Percentiles rank a stretch among this genome's conserved stretches.
These are phyloP conservation scores for Aquatica leii DNA, from an alignment of 2,888 invertebrate species.

Conservation along the genomic window DNA sequence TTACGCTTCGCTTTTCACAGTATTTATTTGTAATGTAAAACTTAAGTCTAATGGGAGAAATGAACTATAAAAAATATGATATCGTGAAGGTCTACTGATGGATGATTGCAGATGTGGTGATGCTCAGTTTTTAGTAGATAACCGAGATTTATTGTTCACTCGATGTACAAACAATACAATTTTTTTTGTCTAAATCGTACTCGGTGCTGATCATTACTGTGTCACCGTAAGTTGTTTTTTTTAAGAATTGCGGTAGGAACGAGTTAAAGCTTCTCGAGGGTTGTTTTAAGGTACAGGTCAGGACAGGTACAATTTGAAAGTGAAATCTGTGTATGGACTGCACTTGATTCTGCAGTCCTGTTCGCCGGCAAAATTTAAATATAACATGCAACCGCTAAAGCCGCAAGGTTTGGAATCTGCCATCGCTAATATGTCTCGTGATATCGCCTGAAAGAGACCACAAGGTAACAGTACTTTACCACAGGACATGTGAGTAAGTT, in stretches of 20 bases:
- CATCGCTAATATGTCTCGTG: constrained; percentile 80
- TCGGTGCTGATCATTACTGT: constrained; percentile 86
- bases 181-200: constrained; percentile 86
- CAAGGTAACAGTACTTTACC: constrained; percentile 88
- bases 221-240: constrained; percentile 81
- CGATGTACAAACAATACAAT: constrained; percentile 74
- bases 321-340: constrained; percentile 85
- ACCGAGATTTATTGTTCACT: constrained; percentile 21
- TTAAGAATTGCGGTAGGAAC: constrained; percentile 86
- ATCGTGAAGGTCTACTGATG: constrained; percentile 28
- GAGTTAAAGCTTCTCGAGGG: constrained; percentile 86
- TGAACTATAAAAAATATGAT: constrained; percentile 24
- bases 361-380: constrained; percentile 81
- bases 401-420: constrained; percentile 93
- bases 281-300: constrained; percentile 87
- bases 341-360: constrained; percentile 75
- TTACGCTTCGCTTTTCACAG: constrained; percentile 40
- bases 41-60: constrained; percentile 32
- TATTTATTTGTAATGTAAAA: constrained; percentile 33
- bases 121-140: constrained; percentile 38
- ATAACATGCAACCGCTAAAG: constrained; percentile 83
- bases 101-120: constrained; percentile 25
- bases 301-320: constrained; percentile 88
- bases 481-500: constrained; percentile 80
- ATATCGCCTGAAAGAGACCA: constrained; percentile 80